These are phyloP conservation scores for Crocuta crocuta DNA, from an alignment of 2,113 vertebrate genomes.

Conservation along the genomic window DNA sequence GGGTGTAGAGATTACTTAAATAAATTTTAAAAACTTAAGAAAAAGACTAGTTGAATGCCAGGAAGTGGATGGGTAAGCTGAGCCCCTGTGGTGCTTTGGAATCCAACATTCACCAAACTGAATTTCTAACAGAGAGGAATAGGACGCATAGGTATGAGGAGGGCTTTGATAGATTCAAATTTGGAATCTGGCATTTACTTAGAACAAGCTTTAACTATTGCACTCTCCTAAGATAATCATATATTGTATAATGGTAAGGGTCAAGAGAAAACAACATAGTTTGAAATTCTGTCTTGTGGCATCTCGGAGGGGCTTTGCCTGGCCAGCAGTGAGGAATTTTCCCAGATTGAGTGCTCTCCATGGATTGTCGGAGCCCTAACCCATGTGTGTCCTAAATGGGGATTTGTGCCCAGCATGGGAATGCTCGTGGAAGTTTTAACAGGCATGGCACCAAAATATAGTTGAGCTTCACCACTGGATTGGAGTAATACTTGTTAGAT, in stretches of 20 bases:
- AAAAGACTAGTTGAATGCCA: too few relatives aligned
- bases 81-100: background rate
- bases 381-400: background rate
- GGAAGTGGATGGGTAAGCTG: background rate
- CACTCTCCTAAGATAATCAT: background rate
- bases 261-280: background rate
- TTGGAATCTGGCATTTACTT: background rate
- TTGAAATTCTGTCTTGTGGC: background rate
- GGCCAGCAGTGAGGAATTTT: background rate
- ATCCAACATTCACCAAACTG: background rate
- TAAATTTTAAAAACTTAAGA: background rate
- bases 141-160: background rate
- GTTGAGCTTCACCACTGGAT: background rate
- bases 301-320: background rate
- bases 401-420: background rate
- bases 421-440: background rate
- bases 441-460: background rate
- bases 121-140: background rate
- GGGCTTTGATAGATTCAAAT: background rate
- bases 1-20: background rate
- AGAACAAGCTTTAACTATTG: background rate
- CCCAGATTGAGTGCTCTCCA: background rate
- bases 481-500: background rate
- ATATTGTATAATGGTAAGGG: background rate
- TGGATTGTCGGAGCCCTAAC: background rate